A percentile compares a stretch with the other conserved stretches of the same genome.
phyloP scores from a whole-genome alignment of 2,888 invertebrate genomes.

The Caenorhabditis sinica region DNA sequence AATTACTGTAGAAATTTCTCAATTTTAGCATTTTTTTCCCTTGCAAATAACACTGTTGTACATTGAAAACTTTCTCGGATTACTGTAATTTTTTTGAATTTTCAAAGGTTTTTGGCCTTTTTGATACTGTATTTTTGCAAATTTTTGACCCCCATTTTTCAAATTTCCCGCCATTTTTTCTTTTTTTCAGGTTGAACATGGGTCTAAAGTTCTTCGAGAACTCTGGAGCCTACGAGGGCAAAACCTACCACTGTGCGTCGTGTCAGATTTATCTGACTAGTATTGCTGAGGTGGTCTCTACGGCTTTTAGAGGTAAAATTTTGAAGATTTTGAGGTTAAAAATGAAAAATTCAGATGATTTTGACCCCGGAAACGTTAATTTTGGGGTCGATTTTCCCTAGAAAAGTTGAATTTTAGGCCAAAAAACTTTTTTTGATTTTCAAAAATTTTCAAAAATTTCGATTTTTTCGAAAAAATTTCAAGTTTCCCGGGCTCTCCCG shows the following conservation, averaged over 20 bases:
- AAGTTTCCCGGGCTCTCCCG: background rate
- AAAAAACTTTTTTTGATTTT: slow-evolving; percentile 5
- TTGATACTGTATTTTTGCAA: background rate
- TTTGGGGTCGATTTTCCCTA: background rate
- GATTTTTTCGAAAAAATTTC: background rate
- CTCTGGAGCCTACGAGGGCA: slow-evolving; percentile 90
- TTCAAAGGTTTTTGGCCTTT: background rate
- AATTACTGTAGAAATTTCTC: background rate
- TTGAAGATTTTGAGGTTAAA: too few species aligned
- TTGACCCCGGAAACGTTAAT: background rate
- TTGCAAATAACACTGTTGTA: too few species aligned
- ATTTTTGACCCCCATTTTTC: background rate
- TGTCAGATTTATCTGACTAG: slow-evolving; percentile 98
- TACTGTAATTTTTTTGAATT: background rate
- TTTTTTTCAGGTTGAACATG: slow-evolving; percentile 87
- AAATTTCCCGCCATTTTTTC: background rate
- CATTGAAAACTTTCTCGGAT: background rate
- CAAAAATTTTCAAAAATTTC: background rate
- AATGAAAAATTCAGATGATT: background rate
- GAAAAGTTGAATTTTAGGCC: slow-evolving; percentile 84
- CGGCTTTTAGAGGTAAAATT: slow-evolving; percentile 56
- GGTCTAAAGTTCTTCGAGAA: slow-evolving; percentile 95
- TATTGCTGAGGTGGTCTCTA: slow-evolving; percentile 90
- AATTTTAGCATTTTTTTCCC: background rate
- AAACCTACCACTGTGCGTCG: slow-evolving; percentile 94